Percentiles rank a stretch among this genome's conserved stretches.
These are phyloP conservation scores for Clarias fuscus DNA, from an alignment of 2,797 vertebrate species.

Conservation along the genomic window DNA sequence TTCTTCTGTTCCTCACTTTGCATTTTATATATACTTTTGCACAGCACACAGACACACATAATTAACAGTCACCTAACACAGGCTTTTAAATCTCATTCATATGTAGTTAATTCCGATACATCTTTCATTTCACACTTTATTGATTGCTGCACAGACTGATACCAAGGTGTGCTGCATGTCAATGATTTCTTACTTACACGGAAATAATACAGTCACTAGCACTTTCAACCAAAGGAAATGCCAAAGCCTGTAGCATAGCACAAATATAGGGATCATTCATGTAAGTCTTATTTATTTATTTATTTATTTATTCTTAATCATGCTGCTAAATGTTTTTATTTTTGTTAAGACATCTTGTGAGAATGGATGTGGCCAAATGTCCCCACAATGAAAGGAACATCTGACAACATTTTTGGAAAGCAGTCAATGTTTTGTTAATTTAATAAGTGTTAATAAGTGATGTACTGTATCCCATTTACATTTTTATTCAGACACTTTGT, in stretches of 20 bases:
- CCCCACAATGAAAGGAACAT: not conserved
- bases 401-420: not conserved
- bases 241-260: not conserved
- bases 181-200: not conserved
- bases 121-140: slow-evolving; percentile 73
- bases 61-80: slow-evolving; percentile 18
- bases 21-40: too few relatives aligned
- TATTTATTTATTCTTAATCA: too few relatives aligned
- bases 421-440: too few relatives aligned
- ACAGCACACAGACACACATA: not conserved
- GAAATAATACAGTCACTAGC: not conserved
- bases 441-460: too few relatives aligned
- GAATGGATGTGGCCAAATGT: not conserved
- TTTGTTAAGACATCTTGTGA: not conserved
- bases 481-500: too few relatives aligned
- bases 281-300: not conserved
- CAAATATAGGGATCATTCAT: not conserved
- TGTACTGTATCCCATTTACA: too few relatives aligned
- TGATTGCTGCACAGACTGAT: slow-evolving; percentile 66
- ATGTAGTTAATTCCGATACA: slow-evolving; percentile 63
- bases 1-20: too few relatives aligned
- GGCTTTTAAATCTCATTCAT: slow-evolving; percentile 62
- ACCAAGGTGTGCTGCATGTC: not conserved
- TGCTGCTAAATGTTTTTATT: not conserved
- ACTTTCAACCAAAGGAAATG: not conserved